Conservation (phyloP, 2,888 invertebrate species). For the Idaea aversata region DNA sequence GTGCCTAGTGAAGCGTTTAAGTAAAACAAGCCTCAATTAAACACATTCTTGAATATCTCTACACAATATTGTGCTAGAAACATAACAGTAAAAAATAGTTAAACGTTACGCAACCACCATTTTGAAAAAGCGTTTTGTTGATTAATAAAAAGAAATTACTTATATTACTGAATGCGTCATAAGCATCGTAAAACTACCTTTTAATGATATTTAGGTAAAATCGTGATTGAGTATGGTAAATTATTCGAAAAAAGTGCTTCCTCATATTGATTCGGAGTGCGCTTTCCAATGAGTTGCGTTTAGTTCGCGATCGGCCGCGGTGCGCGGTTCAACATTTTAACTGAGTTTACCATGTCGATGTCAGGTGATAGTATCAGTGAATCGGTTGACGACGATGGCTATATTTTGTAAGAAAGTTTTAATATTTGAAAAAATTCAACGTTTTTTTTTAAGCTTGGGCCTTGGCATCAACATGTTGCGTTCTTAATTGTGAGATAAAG, state of each 20-base stretch:
- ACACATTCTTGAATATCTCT: not conserved
- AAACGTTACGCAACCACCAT: not conserved
- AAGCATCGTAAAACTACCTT: not conserved
- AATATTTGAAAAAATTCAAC: not conserved
- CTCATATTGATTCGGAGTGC: slow-evolving; percentile 27
- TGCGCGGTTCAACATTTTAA: slow-evolving; percentile 17
- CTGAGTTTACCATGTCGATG: slow-evolving; percentile 41
- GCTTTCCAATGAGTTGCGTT: slow-evolving; percentile 43
- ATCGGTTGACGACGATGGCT: slow-evolving; percentile 34
- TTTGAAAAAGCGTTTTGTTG: not conserved
- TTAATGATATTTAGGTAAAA: not conserved
- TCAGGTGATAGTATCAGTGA: slow-evolving; percentile 64
- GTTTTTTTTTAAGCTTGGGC: not conserved
- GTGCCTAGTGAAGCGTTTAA: not conserved
- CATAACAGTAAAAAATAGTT: not conserved
- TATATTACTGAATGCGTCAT: not conserved
- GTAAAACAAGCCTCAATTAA: not conserved
- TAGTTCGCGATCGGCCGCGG: slow-evolving; percentile 49
- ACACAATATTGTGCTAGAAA: not conserved
- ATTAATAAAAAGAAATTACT: not conserved
- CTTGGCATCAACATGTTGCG: not conserved
- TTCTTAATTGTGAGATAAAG: not conserved
- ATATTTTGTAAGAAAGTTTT: slow-evolving; percentile 49
- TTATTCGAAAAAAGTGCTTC: slow-evolving; percentile 44
- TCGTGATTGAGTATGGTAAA: slow-evolving; percentile 32